Evolutionary conservation across 2,797 vertebrate genomes (phyloP).

Genomic region (Cossypha heuglini): DNA sequence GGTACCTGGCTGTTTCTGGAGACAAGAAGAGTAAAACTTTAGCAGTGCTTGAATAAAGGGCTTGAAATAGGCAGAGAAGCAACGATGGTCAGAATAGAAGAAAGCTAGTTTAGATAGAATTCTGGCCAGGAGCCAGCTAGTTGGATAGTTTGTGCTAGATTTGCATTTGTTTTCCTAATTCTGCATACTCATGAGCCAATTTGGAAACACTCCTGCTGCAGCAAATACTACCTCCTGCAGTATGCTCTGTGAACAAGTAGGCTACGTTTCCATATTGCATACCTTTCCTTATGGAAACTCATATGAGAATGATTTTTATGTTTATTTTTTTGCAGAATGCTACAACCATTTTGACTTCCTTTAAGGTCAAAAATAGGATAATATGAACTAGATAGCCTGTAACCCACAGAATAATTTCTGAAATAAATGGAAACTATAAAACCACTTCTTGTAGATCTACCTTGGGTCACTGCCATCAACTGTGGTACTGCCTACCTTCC

Average conservation of each 20-base stretch:
- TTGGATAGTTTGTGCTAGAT: neutral
- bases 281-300: neutral
- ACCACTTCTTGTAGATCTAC: neutral
- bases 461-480: neutral
- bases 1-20: neutral
- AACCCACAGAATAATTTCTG: neutral
- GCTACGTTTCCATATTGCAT: neutral
- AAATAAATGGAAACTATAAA: constrained; percentile 27
- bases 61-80: neutral
- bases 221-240: neutral
- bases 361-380: neutral
- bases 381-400: neutral
- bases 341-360: neutral
- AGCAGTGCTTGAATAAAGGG: neutral
- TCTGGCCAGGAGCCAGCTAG: neutral
- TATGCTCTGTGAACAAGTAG: neutral
- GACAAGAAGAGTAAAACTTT: neutral
- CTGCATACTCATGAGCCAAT: neutral
- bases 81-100: neutral
- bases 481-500: neutral
- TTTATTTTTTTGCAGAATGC: neutral
- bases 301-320: neutral
- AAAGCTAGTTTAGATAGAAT: neutral
- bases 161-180: constrained; percentile 19
- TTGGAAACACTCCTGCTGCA: neutral